Evolutionary conservation across 2,113 vertebrate species (phyloP).

Genomic region (Corvus moneduloides): DNA sequence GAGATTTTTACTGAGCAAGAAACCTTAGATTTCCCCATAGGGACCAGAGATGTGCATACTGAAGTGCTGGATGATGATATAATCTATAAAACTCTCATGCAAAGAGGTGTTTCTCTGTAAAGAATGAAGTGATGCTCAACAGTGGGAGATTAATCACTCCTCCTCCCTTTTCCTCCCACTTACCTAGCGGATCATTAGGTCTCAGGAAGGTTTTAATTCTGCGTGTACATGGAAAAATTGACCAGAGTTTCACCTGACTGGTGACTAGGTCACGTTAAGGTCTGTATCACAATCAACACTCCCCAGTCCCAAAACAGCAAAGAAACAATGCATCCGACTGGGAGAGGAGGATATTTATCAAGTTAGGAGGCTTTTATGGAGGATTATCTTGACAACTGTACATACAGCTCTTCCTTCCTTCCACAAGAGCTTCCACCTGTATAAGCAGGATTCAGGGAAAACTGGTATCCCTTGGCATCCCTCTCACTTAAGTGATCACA

Average conservation of each 20-base stretch:
- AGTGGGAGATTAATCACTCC: slow-evolving; percentile 32
- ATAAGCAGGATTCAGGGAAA: not conserved
- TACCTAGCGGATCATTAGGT: slow-evolving; percentile 29
- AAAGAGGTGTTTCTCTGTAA: slow-evolving; percentile 20
- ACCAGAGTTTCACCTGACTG: not conserved
- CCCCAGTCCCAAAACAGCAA: not conserved
- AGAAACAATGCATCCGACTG: not conserved
- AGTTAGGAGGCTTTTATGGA: not conserved
- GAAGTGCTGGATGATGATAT: not conserved
- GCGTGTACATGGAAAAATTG: not conserved
- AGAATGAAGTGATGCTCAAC: slow-evolving; percentile 17
- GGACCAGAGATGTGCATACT: not conserved
- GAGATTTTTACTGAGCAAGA: not conserved
- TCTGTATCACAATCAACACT: not conserved
- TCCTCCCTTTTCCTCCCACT: slow-evolving; percentile 29
- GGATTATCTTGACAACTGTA: not conserved
- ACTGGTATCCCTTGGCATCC: not conserved
- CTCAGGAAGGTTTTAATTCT: slow-evolving; percentile 43
- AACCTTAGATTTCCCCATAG: not conserved
- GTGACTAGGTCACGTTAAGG: not conserved
- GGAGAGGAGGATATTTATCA: not conserved
- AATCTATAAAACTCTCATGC: slow-evolving; percentile 34
- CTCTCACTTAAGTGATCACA: not conserved
- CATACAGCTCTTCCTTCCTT: not conserved
- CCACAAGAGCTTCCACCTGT: not conserved